These are phyloP conservation scores for Boulengeromyrus knoepffleri DNA, from an alignment of 2,113 vertebrate genomes.

Conservation along the genomic window DNA sequence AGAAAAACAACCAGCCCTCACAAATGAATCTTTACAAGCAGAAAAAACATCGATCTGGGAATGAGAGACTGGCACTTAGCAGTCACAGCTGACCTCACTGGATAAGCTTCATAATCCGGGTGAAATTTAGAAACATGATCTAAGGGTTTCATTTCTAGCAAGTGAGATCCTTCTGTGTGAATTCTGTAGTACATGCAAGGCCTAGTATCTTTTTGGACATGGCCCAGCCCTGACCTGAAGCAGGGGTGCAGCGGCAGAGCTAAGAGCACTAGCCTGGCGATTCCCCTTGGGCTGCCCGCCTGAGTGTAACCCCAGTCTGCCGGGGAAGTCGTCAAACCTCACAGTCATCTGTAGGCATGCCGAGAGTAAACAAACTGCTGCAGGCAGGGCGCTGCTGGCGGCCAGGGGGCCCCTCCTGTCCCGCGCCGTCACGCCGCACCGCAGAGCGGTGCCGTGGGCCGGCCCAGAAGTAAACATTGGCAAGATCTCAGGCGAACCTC, in stretches of 20 bases:
- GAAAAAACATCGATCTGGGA: neutral
- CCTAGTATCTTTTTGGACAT: neutral
- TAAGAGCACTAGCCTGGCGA: conserved; percentile 20
- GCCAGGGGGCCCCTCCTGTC: conserved; percentile 31
- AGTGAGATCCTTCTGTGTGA: neutral
- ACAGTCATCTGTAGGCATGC: conserved; percentile 60
- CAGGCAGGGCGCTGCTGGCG: conserved; percentile 28
- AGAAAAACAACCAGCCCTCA: neutral
- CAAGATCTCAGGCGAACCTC: neutral
- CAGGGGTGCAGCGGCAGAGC: conserved; percentile 19
- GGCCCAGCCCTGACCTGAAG: neutral
- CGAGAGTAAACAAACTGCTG: conserved; percentile 66
- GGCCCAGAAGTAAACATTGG: neutral
- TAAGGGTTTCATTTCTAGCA: neutral
- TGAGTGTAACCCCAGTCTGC: conserved; percentile 48
- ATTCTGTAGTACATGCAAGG: neutral
- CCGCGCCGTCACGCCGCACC: conserved; percentile 31
- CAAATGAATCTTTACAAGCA: neutral
- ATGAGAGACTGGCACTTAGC: neutral
- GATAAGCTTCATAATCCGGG: neutral
- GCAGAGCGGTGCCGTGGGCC: neutral
- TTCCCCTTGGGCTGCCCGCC: conserved; percentile 47
- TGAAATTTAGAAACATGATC: neutral
- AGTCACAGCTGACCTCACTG: neutral
- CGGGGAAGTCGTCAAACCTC: conserved; percentile 54